These are phyloP conservation scores for Drosophila birchii DNA, from an alignment of 2,888 invertebrate genomes.

Conservation along the genomic window DNA sequence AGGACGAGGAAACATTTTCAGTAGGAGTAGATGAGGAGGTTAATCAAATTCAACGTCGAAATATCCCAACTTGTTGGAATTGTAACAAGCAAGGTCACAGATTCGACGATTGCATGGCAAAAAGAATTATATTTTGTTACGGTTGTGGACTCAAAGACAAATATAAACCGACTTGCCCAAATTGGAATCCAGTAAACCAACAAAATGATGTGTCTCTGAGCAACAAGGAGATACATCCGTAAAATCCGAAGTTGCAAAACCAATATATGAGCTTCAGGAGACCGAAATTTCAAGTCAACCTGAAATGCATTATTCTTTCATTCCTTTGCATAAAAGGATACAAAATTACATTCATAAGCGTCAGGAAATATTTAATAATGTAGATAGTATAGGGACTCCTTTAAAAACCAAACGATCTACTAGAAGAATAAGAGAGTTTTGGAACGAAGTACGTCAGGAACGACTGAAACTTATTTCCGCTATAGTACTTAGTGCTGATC, in stretches of 20 bases:
- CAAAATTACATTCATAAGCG: not conserved
- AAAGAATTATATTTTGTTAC: not conserved
- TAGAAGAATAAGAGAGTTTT: not conserved
- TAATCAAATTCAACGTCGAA: not conserved
- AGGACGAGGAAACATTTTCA: not conserved
- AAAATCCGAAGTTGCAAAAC: not conserved
- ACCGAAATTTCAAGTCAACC: not conserved
- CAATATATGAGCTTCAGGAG: not conserved
- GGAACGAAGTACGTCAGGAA: not conserved
- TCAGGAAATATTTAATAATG: not conserved
- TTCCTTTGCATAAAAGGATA: not conserved
- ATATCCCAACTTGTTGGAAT: conserved; percentile 1
- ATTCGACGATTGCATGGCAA: conserved; percentile 11
- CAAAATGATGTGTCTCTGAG: not conserved
- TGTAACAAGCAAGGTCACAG: no score
- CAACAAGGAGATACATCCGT: conserved; percentile 12
- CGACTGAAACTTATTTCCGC: not conserved
- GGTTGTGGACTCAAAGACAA: conserved; percentile 6
- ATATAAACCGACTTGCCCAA: conserved; percentile 1
- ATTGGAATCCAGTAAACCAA: conserved; percentile 4
- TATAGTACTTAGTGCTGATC: not conserved
- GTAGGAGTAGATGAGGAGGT: not conserved
- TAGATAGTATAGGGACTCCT: not conserved
- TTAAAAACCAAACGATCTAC: no score
- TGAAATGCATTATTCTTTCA: not conserved